Base-by-base conservation (phyloP, 30 jellyfish, hydroid and myxozoan species). In the Cassiopea xamachana region DNA sequence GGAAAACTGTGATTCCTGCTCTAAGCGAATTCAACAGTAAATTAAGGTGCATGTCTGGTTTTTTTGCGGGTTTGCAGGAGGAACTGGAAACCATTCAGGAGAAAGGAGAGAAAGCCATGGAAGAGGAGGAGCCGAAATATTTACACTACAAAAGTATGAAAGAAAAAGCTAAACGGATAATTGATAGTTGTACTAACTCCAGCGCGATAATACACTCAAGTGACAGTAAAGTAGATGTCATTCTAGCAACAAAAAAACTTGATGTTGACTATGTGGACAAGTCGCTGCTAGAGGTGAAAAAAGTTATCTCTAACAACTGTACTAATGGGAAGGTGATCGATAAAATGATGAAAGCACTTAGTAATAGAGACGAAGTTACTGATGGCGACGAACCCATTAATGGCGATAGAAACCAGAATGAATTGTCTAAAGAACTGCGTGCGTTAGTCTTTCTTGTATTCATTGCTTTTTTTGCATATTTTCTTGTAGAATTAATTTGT, bases 1-100 rank as follows among this genome's bases (percentile, higher is more conserved):
- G 60, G 47, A 85, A 71, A 1, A 82, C 78, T 14, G 4, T 84
- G 86, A 60, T 84, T 69, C 92, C 92, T 14, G 92, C 92, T 1
- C 78, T 84, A 1, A 46, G 46, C 13, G 19, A 12, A 1, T 84
- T 84, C 61, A 48, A 69, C 39, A 64, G 14, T 1, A 85, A 85
- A 27, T 51, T 84, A 9, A 77, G 70, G 60, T 1, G 51, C 9
- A 27, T 84, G 2, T 83, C 92, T 69, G 92, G 92, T 1, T 69
- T 84, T 48, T 84, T 84, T 46, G 85, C 69, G 13, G 64, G 45
- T 18, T 14, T 84, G 27, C 74, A 74, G 16, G 47, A 70, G 14
- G 92, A 84, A 73, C 68, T 84, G 78, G 44, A 16, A 48, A 72
- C 76, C 47, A 17, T 84, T 39, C 55, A 68, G 44, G 3, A 69